phyloP scores from a whole-genome alignment of 2,888 invertebrate genomes.

The Dinocampus coccinellae region DNA sequence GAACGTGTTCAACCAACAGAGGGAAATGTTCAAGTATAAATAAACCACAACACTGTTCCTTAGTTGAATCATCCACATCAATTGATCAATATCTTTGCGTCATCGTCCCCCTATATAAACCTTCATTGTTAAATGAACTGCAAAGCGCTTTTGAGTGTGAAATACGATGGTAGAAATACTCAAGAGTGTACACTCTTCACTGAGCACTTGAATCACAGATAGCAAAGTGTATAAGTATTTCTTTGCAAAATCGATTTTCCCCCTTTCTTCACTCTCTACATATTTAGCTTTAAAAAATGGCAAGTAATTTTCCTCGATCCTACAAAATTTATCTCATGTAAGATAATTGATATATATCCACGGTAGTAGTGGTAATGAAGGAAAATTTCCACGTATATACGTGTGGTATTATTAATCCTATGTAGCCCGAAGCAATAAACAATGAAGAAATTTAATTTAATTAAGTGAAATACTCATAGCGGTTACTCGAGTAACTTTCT shows the following conservation, averaged over 20 bases:
- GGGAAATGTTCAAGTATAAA: conserved; percentile 30
- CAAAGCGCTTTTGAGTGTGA: neutral
- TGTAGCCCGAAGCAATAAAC: neutral
- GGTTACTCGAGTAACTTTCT: neutral
- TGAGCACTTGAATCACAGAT: neutral
- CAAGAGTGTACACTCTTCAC: neutral
- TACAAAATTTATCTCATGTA: neutral
- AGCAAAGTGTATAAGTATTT: neutral
- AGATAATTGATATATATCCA: neutral
- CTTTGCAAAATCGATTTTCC: neutral
- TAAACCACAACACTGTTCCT: neutral
- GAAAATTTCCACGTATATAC: neutral
- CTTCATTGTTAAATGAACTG: conserved; percentile 5
- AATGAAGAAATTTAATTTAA: neutral
- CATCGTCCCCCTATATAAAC: conserved; percentile 1
- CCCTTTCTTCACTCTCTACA: neutral
- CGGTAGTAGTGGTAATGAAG: neutral
- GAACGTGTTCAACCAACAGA: conserved; percentile 16
- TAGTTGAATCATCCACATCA: neutral
- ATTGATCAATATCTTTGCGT: conserved; percentile 6
- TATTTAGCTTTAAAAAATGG: neutral
- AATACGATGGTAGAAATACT: neutral
- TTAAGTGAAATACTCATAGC: neutral
- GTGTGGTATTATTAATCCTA: neutral
- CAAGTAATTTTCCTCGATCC: neutral